Evolutionary conservation across 64 coral and sea anemone genomes (phyloP), one percentile per base, ranked within the genome.

Genomic region (Trachythela sp.): DNA sequence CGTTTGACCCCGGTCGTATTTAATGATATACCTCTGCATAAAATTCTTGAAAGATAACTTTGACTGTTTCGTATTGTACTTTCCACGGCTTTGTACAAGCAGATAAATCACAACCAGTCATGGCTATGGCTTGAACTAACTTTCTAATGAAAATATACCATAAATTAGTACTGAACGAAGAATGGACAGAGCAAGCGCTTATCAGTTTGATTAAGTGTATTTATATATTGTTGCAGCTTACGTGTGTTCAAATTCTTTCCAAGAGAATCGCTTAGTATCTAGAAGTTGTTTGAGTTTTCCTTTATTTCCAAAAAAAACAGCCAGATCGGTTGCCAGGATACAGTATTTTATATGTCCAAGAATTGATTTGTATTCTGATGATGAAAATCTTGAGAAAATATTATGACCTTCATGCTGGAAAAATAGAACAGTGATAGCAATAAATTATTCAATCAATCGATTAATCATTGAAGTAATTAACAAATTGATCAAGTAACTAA

Each of bases 41-140:
- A 49, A 99, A 99, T 72, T 99, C 96, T 76, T 99, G 96, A 76
- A 94, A 99, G 15, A 99, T 99, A 52, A 99, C 96, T 90, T 95
- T 95, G 6, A 99, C 96, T 2, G 93, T 99, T 43, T 90, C 89
- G 9, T 95, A 94, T 84, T 99, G 96, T 36, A 95, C 94, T 52
- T 95, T 39, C 96, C 96, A 99, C 0, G 96, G 96, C 48, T 99
- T 99, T 40, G 96, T 99, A 52, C 96, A 99, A 14, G 96, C 96
- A 13, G 96, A 99, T 36, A 99, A 85, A 77, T 99, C 96, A 89
- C 96, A 99, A 17, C 89, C 96, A 13, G 96, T 99, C 96, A 99
- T 99, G 1, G 90, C 92, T 60, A 99, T 99, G 0, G 96, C 96
- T 84, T 93, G 89, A 31, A 99, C 84, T 26, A 99, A 76, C 39